These are phyloP conservation scores for Helicoverpa assulta DNA, from an alignment of 2,888 invertebrate genomes.

Conservation along the genomic window DNA sequence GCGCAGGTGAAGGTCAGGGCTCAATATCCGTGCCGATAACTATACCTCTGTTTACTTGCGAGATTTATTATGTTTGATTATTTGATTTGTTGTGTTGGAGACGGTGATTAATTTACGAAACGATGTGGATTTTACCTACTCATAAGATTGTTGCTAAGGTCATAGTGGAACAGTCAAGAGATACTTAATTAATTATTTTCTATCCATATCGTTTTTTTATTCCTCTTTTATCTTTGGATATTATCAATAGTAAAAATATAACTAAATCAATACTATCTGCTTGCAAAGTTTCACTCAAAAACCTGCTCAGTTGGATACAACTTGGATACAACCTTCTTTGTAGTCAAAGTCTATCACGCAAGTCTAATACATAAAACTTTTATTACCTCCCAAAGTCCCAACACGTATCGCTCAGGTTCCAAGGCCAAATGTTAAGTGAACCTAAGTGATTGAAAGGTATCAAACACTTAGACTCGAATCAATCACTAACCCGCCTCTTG, in stretches of 20 bases:
- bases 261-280: too few relatives aligned
- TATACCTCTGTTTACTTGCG: constrained; percentile 14
- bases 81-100: constrained; percentile 1
- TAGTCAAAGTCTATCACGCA: too few relatives aligned
- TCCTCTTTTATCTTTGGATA: too few relatives aligned
- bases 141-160: background rate
- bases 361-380: background rate
- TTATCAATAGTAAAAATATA: too few relatives aligned
- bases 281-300: too few relatives aligned
- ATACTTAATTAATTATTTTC: too few relatives aligned
- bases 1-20: too few relatives aligned
- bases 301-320: too few relatives aligned
- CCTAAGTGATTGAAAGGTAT: constrained; percentile 34
- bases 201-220: too few relatives aligned
- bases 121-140: background rate
- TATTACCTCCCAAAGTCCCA: constrained; percentile 6
- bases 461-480: constrained; percentile 45
- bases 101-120: background rate
- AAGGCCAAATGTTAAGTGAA: constrained; percentile 18
- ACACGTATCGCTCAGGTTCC: background rate
- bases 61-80: constrained; percentile 7
- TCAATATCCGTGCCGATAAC: too few relatives aligned
- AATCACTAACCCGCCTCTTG: background rate
- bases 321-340: too few relatives aligned
- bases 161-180: background rate